These are phyloP conservation scores for Archivesica marissinica DNA, from an alignment of 1,140 invertebrate species.

Conservation along the genomic window DNA sequence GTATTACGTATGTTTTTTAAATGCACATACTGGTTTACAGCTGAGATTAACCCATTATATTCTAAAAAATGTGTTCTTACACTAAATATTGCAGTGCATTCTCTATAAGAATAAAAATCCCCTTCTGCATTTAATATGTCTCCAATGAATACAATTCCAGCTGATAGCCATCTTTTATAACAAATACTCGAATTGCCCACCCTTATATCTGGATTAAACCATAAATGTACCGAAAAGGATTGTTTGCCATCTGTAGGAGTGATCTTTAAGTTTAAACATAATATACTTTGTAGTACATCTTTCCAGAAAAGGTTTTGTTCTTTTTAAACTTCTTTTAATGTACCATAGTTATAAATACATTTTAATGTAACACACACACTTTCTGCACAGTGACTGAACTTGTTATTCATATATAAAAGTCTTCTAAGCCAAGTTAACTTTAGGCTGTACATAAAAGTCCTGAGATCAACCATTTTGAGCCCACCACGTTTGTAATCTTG, in stretches of 20 bases:
- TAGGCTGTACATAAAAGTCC: neutral
- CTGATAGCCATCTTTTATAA: constrained; percentile 8
- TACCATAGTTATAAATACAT: neutral
- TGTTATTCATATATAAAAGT: neutral
- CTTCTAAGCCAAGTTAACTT: constrained; percentile 14
- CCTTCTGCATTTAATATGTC: neutral
- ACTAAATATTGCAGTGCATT: neutral
- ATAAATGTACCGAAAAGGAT: neutral
- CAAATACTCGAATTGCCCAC: neutral
- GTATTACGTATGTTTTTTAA: too few species aligned
- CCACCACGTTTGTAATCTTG: constrained; percentile 8
- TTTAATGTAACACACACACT: neutral
- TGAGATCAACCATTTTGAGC: neutral
- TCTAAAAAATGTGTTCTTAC: too few species aligned
- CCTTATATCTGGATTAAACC: constrained; percentile 9
- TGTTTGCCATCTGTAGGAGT: neutral
- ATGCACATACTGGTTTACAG: too few species aligned
- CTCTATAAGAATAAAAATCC: neutral
- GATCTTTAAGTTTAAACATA: neutral
- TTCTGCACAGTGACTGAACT: neutral
- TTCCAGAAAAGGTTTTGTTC: neutral
- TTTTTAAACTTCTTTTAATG: constrained; percentile 2
- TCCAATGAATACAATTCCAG: neutral
- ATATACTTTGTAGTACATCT: neutral
- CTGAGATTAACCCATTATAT: too few species aligned